Evolutionary conservation across 1,140 invertebrate species (phyloP), one percentile per base, ranked within the genome.

Genomic region (Drosophila gunungcola): DNA sequence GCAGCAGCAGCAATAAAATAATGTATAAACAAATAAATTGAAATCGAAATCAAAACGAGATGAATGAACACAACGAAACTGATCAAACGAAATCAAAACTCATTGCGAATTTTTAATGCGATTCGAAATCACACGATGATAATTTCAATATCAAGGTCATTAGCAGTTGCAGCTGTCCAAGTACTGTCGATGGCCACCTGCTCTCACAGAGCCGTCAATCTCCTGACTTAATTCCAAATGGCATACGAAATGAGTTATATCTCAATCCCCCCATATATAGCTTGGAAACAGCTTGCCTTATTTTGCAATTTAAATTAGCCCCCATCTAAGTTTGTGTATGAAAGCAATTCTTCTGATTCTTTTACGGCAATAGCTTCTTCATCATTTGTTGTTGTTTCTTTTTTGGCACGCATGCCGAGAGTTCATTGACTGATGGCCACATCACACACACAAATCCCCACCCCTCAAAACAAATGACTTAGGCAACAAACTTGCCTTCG

Each of bases 61-160:
- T 83, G 80, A 83, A 83, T 83, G 80, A 80, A 83, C 81, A 83
- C 62, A 61, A 42, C 52, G 54, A 11, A 36, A 45, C 55, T 27
- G 49, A 52, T 3, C 49, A 45, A 42, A 36, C 48, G 52, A 73
- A 78, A 77, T 70, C 46, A 56, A 56, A 80, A 75, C 32, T 57
- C 38, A 67, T 57, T 69, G 45, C 73, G 51, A 77, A 73, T 69
- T 49, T 39, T 21, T 76, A 67, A 58, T 76, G 36, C 70, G 36
- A 53, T 60, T 46, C 53, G 36, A 68, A 56, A 57, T 49, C 46
- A 49, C 39, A 78, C 54, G 63, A 86, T 64, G 68, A 84, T 73
- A 81, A 78, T 85, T 91, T 91, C 89, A 91, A 73, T 91, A 91
- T 89, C 89, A 91, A 91, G 84, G 89, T 89, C 83, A 73, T 78